Base-by-base conservation (phyloP, 2,888 invertebrate species). In the Mylabris sibirica region DNA sequence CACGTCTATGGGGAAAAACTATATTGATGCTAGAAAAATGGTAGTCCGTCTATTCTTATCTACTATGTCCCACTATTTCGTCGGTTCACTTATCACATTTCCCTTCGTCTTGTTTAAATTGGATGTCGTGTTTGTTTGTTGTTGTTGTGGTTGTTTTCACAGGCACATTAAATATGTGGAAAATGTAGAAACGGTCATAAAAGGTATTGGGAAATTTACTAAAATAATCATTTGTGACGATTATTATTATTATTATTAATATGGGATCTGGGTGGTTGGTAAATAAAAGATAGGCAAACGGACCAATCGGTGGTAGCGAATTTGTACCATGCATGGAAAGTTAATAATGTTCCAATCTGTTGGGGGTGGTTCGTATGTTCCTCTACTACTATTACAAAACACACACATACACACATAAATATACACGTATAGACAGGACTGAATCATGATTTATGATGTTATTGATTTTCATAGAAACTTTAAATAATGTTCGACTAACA, bases 291-390 rank as follows among this genome's bases (percentile, higher is more conserved):
- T 49, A 49, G 8, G 8, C n/a, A 44, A 5, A 4, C n/a, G 5
- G 0, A 22, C 17, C 17, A 17, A n/a, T 17, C 20, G 20, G 12
- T 26, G 9, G 26, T 34, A n/a, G 60, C 11, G 12, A 60, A 17
- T 24, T 60, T 60, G 60, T 60, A 17, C 34, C 60, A 60, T 60
- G 60, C 34, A 60, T 60, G 60, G 12, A 5, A 60, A 60, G 26
- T 30, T 34, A 60, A 60, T 60, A 34, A 60, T 17, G 17, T 34
- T 34, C 34, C 60, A 60, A 60, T 49, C 49, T 20, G 9, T 20
- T 20, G 38, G 17, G 49, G 49, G 49, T 49, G 20, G 11, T 49
- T 49, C 49, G 49, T 44, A 44, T 44, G 44, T 44, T 44, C 44
- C 17, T 49, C 20, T 49, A 20, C 49, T 4, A 1, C 17, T 3